Conservation (phyloP, 2,113 vertebrate genomes). For the Erinaceus europaeus region DNA sequence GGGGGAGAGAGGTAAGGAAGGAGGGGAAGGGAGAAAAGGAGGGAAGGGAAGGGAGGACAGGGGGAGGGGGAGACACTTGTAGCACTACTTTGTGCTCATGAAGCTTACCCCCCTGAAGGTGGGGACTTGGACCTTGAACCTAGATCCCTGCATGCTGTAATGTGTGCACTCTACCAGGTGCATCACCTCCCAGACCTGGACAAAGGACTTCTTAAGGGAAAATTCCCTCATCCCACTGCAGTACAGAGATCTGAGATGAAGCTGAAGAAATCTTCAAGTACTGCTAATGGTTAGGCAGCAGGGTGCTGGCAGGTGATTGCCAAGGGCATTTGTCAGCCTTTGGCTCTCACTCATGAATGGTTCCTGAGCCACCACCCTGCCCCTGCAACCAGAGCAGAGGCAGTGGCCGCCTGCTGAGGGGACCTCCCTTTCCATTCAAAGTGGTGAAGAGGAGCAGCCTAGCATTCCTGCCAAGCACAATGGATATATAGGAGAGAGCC, state of each 20-base stretch:
- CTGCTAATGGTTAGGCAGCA: conserved; percentile 12
- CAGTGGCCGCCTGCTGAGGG: conserved; percentile 21
- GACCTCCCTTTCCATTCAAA: conserved; percentile 63
- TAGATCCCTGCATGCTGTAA: no score
- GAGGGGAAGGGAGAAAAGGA: no score
- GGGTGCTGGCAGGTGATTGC: conserved; percentile 24
- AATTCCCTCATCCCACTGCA: neutral
- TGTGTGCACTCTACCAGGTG: no score
- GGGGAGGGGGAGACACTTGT: no score
- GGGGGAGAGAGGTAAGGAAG: no score
- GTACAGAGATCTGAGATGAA: neutral
- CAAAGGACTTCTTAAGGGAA: neutral
- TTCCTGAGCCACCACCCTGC: conserved; percentile 42
- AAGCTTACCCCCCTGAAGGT: no score
- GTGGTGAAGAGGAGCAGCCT: conserved; percentile 37
- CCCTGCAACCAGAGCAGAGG: conserved; percentile 47
- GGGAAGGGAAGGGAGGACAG: no score
- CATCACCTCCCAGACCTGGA: no score
- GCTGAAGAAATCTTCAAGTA: conserved; percentile 23
- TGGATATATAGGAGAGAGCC: conserved; percentile 55
- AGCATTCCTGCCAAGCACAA: conserved; percentile 46
- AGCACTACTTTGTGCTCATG: no score
- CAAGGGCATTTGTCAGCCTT: conserved; percentile 49
- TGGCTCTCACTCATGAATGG: conserved; percentile 32
- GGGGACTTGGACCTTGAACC: no score